A percentile compares a stretch with the other conserved stretches of the same genome.
These are phyloP conservation scores for Drosophila equinoxialis DNA, from an alignment of 1,140 invertebrate species.

Conservation along the genomic window DNA sequence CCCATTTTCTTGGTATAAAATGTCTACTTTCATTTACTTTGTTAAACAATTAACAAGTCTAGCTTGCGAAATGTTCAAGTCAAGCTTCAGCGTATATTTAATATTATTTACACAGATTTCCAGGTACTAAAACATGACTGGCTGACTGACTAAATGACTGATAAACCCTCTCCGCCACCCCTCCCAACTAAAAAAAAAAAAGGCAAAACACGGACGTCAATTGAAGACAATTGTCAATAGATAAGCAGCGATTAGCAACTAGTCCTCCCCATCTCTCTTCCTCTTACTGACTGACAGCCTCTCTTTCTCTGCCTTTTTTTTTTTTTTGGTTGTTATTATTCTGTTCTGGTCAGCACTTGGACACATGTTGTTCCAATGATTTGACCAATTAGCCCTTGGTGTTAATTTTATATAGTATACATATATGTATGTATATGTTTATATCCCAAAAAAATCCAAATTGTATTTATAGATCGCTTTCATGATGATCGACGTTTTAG, in stretches of 20 bases:
- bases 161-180: background rate
- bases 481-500: conserved; percentile 36
- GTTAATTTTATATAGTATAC: conserved; percentile 49
- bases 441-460: conserved; percentile 15
- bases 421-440: background rate
- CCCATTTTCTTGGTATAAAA: conserved; percentile 7
- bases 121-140: conserved; percentile 3
- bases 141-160: background rate
- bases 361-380: conserved; percentile 52
- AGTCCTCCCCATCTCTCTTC: background rate
- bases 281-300: background rate
- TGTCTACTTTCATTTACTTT: conserved; percentile 26
- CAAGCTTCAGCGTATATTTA: background rate
- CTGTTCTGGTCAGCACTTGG: conserved; percentile 16
- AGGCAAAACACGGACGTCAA: conserved; percentile 33
- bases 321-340: conserved; percentile 12
- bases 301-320: background rate
- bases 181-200: background rate
- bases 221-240: conserved; percentile 18
- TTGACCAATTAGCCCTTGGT: conserved; percentile 57
- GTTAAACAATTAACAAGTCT: conserved; percentile 49
- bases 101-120: conserved; percentile 1
- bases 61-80: conserved; percentile 14
- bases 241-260: conserved; percentile 11
- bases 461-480: conserved; percentile 51